Base-by-base conservation (phyloP, 2,888 invertebrate genomes). In the Himalopsyche kuldschensis region DNA sequence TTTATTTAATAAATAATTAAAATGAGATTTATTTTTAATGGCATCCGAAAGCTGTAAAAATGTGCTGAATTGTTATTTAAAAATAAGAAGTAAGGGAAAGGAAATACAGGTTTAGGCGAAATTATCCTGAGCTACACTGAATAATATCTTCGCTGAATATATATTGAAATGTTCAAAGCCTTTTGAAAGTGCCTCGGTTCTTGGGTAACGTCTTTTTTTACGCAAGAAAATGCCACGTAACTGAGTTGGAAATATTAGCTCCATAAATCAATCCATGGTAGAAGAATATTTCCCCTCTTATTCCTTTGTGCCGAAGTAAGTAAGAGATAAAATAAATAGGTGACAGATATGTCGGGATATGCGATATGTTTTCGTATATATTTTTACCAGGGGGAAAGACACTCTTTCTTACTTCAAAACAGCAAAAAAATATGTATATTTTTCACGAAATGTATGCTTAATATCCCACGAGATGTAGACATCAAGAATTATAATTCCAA, bases 211-310 rank as follows among this genome's bases (percentile, higher is more conserved):
- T 47, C 75, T n/a, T 76, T 31, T 82, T 80, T 80, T 75, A 78
- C 69, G 78, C 69, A 75, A 27, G 75, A 80, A 84, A 77, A 75
- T 82, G 82, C 47, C 46, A 31, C 82, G 78, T 78, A 78, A 78
- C 63, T 82, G 78, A 63, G 78, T 78, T 47, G 82, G 79, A 84
- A 82, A 84, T 84, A 78, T 82, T 82, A 76, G 78, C 46, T 35
- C 77, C 82, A 84, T 84, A 84, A 84, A 84, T 84, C 84, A 84
- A 84, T 82, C 75, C 80, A 77, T 55, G 82, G 80, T 79, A 48
- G 76, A 82, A 35, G 81, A 32, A 81, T 48, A 81, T 76, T 47
- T 31, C 32, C 76, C 81, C 81, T 47, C 30, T 31, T 81, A 76
- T 76, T 76, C 76, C 76, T 55, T 76, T 76, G 75, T 41, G 32